A percentile compares a stretch with the other conserved stretches of the same genome.
These are phyloP conservation scores for Solenodon paradoxus DNA, from an alignment of 2,113 vertebrate species.

Conservation along the genomic window DNA sequence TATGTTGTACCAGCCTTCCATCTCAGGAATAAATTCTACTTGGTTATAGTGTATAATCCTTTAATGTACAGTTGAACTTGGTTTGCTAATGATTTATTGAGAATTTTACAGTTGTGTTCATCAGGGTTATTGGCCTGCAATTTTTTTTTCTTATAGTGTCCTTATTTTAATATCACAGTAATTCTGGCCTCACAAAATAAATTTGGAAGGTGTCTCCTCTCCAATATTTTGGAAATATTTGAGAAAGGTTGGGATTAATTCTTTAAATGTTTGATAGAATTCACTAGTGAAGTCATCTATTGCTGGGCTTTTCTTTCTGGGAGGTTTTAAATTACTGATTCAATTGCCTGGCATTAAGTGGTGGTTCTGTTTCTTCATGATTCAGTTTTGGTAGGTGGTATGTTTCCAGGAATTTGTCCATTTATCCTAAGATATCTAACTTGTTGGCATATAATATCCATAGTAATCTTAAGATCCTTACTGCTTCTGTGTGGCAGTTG, in stretches of 20 bases:
- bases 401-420: not conserved
- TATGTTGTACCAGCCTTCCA: not conserved
- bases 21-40: not conserved
- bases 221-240: not conserved
- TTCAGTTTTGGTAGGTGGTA: not conserved
- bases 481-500: not conserved
- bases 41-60: not conserved
- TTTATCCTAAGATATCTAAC: not conserved
- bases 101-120: not conserved
- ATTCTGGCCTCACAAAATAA: not conserved
- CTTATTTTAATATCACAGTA: not conserved
- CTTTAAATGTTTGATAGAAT: no score
- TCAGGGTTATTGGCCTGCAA: not conserved
- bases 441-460: not conserved
- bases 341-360: no score
- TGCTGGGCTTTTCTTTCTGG: not conserved
- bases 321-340: not conserved
- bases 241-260: no score
- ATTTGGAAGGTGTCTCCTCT: not conserved
- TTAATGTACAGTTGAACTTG: no score
- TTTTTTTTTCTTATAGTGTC: not conserved
- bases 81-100: not conserved
- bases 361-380: constrained; percentile 16
- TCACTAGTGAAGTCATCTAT: no score
- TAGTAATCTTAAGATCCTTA: not conserved